Base-by-base conservation (phyloP, 2,797 vertebrate genomes). In the Staurois parvus region DNA sequence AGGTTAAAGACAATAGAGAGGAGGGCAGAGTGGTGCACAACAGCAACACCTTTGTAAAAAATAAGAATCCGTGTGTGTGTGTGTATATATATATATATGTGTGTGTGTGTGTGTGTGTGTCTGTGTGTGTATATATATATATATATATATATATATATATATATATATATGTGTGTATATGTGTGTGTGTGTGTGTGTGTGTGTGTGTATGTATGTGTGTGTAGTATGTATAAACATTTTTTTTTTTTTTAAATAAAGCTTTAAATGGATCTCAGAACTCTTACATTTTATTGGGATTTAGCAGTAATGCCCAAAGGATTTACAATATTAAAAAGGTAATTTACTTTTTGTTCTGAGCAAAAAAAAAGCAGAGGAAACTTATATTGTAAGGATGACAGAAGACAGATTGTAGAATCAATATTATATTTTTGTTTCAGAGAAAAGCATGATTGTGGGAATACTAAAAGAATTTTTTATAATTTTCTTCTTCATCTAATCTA, bases 351-450 rank as follows among this genome's bases (percentile, higher is more conserved):
- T 26, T n/a, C 19, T 28, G 52, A 4, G 26, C 62, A 24, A n/a
- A 73, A 37, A 34, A 52, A 70, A 79, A 30, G 40, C 69, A 85
- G 12, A n/a, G 68, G 64, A 13, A 76, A 69, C 15, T 76, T 48
- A 75, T 81, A 76, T 59, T 59, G 78, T 59, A 40, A 68, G 56
- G 34, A 78, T 85, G 70, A 69, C 84, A 84, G 67, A 19, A 64
- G 52, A 79, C 56, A 37, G 70, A 76, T 85, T 52, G 73, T 5
- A 40, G 40, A 85, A 68, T 81, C 84, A 85, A 85, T 85, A 69
- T 72, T 62, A 81, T 70, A 80, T 81, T 85, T 76, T 72, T 85
- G 40, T 85, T 75, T 85, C 73, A 80, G 70, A 24, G 52, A 42
- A 30, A 68, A 26, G 37, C 40, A 75, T 52, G 67, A 79, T 52